Percentiles rank a stretch among this genome's conserved stretches.
These are phyloP conservation scores for Alcis repandata DNA, from an alignment of 2,888 invertebrate genomes.

Conservation along the genomic window DNA sequence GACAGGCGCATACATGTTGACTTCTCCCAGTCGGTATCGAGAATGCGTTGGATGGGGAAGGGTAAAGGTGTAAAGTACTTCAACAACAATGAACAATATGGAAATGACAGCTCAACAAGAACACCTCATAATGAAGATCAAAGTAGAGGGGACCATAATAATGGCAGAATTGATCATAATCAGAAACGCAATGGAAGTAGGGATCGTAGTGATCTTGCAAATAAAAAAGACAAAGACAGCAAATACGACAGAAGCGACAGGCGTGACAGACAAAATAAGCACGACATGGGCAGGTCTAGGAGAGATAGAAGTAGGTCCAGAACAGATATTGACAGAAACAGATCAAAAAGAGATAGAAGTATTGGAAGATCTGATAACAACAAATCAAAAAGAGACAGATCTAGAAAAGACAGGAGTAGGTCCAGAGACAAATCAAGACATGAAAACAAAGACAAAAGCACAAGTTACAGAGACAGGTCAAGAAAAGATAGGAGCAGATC, in stretches of 20 bases:
- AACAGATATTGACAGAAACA: conserved; percentile 35
- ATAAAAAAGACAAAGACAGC: conserved; percentile 49
- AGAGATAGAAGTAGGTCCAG: conserved; percentile 42
- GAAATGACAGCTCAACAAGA: conserved; percentile 13
- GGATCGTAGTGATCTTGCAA: conserved; percentile 39
- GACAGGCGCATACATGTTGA: conserved; percentile 99
- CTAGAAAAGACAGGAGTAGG: conserved; percentile 14
- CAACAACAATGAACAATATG: conserved; percentile 61
- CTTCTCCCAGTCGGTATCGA: conserved; percentile 99
- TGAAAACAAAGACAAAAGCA: conserved; percentile 34
- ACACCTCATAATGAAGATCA: conserved; percentile 44
- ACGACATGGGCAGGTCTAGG: conserved; percentile 40
- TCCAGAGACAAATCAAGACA: conserved; percentile 13
- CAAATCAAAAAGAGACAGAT: conserved; percentile 24
- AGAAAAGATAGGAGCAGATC: conserved; percentile 35
- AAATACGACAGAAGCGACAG: conserved; percentile 56
- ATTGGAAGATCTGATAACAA: conserved; percentile 42
- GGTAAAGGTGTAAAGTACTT: conserved; percentile 91
- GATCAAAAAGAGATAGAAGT: conserved; percentile 68
- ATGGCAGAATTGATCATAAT: conserved; percentile 18
- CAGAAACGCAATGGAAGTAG: conserved; percentile 26
- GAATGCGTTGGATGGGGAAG: conserved; percentile 96
- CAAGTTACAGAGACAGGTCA: conserved; percentile 21
- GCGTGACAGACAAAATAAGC: conserved; percentile 49
- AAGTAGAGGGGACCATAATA: conserved; percentile 33